Conservation (phyloP, 1,140 invertebrate genomes). For the Tachypleus tridentatus region DNA sequence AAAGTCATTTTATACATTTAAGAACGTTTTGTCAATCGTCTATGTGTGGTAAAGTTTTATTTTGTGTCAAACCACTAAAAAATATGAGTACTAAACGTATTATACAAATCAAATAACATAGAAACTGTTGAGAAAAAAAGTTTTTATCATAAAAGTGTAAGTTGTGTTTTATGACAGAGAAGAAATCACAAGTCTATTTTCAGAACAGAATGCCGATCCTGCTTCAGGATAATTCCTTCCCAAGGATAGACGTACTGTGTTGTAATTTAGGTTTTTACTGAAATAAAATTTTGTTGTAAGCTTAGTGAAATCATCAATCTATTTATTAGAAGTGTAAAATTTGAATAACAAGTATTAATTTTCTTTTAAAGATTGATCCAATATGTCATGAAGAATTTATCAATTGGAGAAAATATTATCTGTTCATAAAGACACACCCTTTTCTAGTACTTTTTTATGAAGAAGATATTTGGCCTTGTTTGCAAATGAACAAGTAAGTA, state of each 20-base stretch:
- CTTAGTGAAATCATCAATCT: not conserved
- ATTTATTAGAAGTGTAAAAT: not conserved
- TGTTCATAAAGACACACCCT: conserved; percentile 40
- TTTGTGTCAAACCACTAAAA: too few species aligned
- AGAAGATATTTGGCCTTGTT: conserved; percentile 63
- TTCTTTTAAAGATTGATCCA: conserved; percentile 49
- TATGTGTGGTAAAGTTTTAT: too few species aligned
- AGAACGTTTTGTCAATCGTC: too few species aligned
- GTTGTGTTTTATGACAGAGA: too few species aligned
- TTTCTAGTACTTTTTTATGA: conserved; percentile 54
- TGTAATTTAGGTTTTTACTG: not conserved
- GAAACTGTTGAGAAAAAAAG: too few species aligned
- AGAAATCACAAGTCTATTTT: not conserved
- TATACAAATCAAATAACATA: too few species aligned
- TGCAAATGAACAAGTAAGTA: conserved; percentile 47
- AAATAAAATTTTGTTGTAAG: not conserved
- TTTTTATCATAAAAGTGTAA: too few species aligned
- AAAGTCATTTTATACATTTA: too few species aligned
- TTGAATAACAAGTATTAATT: not conserved
- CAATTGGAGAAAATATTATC: conserved; percentile 51
- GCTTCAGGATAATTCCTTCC: not conserved
- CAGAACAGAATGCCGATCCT: not conserved
- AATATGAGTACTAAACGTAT: too few species aligned
- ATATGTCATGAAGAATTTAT: conserved; percentile 55
- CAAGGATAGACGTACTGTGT: not conserved